Percentiles rank a stretch among this genome's conserved stretches.
These are phyloP conservation scores for Anguilla obscura DNA, from an alignment of 2,797 vertebrate genomes.

Conservation along the genomic window DNA sequence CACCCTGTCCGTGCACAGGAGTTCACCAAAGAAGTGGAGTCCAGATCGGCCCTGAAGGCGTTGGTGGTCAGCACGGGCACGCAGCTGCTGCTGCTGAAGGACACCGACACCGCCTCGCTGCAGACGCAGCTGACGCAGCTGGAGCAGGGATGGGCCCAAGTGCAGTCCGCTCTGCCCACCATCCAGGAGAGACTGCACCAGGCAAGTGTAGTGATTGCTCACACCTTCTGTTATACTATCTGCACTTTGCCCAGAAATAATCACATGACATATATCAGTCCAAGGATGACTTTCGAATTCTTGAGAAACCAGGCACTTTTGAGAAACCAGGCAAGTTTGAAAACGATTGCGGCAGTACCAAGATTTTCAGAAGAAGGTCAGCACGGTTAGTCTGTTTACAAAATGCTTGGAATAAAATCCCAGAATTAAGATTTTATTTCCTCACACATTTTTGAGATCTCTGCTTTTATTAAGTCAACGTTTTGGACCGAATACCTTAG, in stretches of 20 bases:
- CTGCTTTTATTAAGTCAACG: neutral
- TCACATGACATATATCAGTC: too few species aligned
- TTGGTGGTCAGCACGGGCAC: conserved; percentile 71
- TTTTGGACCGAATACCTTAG: neutral
- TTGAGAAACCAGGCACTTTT: too few species aligned
- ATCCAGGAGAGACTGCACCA: conserved; percentile 81
- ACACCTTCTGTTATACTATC: neutral
- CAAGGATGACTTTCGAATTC: neutral
- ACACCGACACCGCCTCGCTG: conserved; percentile 62
- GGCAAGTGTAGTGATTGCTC: conserved; percentile 59
- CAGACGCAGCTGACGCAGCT: conserved; percentile 69
- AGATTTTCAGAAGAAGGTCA: neutral
- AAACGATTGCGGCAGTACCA: too few species aligned
- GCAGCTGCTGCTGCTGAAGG: conserved; percentile 75
- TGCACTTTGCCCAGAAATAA: neutral
- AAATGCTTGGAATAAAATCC: neutral
- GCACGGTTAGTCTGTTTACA: neutral
- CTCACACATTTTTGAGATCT: neutral
- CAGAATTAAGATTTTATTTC: neutral
- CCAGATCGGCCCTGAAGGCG: conserved; percentile 75
- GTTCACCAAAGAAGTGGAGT: conserved; percentile 80
- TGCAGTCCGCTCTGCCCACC: conserved; percentile 67
- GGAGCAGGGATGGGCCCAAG: conserved; percentile 81
- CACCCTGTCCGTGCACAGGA: conserved; percentile 59
- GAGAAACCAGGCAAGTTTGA: too few species aligned